Evolutionary conservation across 1,140 invertebrate genomes (phyloP).

Genomic region (Sitobion miscanthi): DNA sequence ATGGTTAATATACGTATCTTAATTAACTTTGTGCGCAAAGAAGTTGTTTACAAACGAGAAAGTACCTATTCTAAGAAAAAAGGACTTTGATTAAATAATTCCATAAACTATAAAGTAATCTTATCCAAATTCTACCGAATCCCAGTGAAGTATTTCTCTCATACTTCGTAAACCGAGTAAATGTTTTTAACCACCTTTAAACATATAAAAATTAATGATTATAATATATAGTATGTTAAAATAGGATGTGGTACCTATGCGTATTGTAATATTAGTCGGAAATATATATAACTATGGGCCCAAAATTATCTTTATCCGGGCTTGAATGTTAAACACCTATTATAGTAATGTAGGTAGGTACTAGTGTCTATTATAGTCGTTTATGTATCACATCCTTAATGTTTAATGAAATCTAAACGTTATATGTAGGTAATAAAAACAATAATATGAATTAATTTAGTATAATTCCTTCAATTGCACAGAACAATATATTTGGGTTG

Average conservation of each 20-base stretch:
- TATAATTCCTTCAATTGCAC: too few relatives aligned
- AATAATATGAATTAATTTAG: too few relatives aligned
- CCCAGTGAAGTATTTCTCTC: background rate
- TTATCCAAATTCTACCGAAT: background rate
- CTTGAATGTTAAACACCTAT: background rate
- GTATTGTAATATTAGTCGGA: background rate
- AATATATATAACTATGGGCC: too few relatives aligned
- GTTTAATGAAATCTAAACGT: background rate
- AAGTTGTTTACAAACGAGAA: conserved; percentile 14
- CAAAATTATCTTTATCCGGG: too few relatives aligned
- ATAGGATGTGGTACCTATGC: background rate
- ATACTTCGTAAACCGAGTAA: background rate
- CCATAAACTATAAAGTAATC: background rate
- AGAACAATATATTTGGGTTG: too few relatives aligned
- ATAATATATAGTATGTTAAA: background rate
- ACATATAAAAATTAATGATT: background rate
- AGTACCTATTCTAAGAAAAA: background rate
- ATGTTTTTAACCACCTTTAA: background rate
- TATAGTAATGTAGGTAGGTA: background rate
- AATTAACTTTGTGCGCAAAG: background rate
- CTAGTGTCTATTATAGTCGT: background rate
- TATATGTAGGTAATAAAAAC: too few relatives aligned
- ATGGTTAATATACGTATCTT: background rate
- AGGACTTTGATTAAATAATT: background rate
- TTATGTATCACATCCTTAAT: background rate